Evolutionary conservation across 2,888 invertebrate genomes (phyloP).

Genomic region (Megamerina dolium): DNA sequence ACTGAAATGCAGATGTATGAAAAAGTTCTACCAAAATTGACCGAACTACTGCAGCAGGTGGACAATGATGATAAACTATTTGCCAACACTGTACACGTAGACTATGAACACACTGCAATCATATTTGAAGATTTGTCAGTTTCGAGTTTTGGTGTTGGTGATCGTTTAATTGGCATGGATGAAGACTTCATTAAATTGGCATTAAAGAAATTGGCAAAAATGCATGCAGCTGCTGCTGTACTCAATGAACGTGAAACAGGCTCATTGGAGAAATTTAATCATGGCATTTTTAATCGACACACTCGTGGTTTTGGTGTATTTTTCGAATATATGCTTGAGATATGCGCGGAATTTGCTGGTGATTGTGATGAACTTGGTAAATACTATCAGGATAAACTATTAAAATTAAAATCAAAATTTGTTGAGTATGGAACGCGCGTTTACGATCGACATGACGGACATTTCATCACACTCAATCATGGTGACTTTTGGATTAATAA

Average conservation of each 20-base stretch:
- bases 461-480: conserved; percentile 36
- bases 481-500: conserved; percentile 46
- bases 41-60: conserved; percentile 20
- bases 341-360: conserved; percentile 32
- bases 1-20: conserved; percentile 39
- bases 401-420: conserved; percentile 28
- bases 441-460: conserved; percentile 21
- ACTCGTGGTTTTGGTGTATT: conserved; percentile 29
- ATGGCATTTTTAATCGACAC: conserved; percentile 41
- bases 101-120: conserved; percentile 32
- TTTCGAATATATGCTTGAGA: conserved; percentile 30
- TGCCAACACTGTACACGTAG: conserved; percentile 33
- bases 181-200: conserved; percentile 42
- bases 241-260: conserved; percentile 42
- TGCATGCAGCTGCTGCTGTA: conserved; percentile 51
- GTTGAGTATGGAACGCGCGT: conserved; percentile 37
- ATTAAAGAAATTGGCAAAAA: conserved; percentile 48
- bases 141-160: conserved; percentile 26
- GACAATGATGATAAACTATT: conserved; percentile 30
- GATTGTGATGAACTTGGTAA: conserved; percentile 31
- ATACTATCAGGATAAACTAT: conserved; percentile 35
- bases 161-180: conserved; percentile 43
- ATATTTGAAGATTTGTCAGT: conserved; percentile 35
- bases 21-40: conserved; percentile 31
- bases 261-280: conserved; percentile 29